Evolutionary conservation across 2,888 invertebrate genomes (phyloP), one percentile per base, ranked within the genome.

Genomic region (Acrobasis suavella): DNA sequence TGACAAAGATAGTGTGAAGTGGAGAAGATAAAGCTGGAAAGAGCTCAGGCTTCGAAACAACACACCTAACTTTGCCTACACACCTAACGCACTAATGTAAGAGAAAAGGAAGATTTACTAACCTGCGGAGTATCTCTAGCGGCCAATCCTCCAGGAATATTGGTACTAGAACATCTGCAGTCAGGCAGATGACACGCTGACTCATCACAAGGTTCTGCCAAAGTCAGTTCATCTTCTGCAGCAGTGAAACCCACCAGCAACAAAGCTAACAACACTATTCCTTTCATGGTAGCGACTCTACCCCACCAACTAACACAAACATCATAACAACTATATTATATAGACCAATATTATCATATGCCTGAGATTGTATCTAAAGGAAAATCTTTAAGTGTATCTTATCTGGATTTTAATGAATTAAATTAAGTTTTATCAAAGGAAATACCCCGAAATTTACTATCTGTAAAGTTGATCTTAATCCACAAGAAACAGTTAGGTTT

Each of bases 41-140:
- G 32, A 32, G 7, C 32, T 32, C 32, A 1, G 22, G 22, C 22
- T 22, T 2, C 3, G 22, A 3, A 22, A 3, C 22, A 22, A 22
- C 22, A 22, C 1, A 3, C 22, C 22, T n/a, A n/a, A n/a, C n/a
- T n/a, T n/a, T n/a, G n/a, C n/a, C n/a, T n/a, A n/a, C n/a, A n/a
- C n/a, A n/a, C n/a, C n/a, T n/a, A n/a, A n/a, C n/a, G n/a, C n/a
- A n/a, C n/a, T 22, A 32, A 32, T 2, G 8, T 32, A 8, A 32
- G 32, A 32, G n/a, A 32, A 32, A 8, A 8, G 32, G 0, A 7
- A 32, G 51, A 51, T 37, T 15, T 15, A 56, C 42, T 37, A 42
- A 94, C 94, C 86, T 94, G 94, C 10, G 94, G 94, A 15, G 87
- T 89, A 64, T 93, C 81, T 15, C 82, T 76, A 0, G 85, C 65